A percentile compares a stretch with the other conserved stretches of the same genome.
Conservation (phyloP, 2,797 vertebrate genomes). For the Pseudochromis fuscus region DNA sequence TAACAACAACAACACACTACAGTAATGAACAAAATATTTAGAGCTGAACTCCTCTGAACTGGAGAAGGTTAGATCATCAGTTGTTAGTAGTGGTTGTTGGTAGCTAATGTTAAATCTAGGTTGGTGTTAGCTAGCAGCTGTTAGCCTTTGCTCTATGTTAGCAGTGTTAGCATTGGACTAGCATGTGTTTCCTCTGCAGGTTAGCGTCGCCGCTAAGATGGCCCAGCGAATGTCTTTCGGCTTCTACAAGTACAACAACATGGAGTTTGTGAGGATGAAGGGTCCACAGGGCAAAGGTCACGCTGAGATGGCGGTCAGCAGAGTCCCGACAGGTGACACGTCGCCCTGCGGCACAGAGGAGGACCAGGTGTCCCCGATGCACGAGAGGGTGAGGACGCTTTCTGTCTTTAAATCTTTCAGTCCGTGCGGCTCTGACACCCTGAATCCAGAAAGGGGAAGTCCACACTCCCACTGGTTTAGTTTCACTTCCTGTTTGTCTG, state of each 20-base stretch:
- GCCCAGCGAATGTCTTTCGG: constrained; percentile 98
- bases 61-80: too few relatives aligned
- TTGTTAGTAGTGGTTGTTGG: too few relatives aligned
- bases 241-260: constrained; percentile 98
- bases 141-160: not conserved
- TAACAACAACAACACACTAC: not conserved
- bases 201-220: constrained; percentile 98
- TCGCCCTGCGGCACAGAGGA: constrained; percentile 95
- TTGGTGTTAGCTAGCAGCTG: not conserved
- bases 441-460: not conserved
- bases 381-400: constrained; percentile 88
- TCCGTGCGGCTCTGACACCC: constrained; percentile 48
- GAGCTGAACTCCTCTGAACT: too few relatives aligned
- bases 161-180: not conserved
- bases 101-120: not conserved
- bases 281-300: constrained; percentile 98
- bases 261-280: constrained; percentile 99
- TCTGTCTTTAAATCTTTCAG: too few relatives aligned
- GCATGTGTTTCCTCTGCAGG: constrained; percentile 76
- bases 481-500: too few relatives aligned
- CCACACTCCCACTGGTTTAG: not conserved
- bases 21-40: too few relatives aligned
- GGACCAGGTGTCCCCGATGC: constrained; percentile 91
- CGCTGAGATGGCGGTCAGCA: constrained; percentile 97
- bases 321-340: constrained; percentile 95